Percentiles rank a stretch among this genome's conserved stretches.
Conservation (phyloP, 1,140 invertebrate genomes). For the Drosophila aff. region DNA sequence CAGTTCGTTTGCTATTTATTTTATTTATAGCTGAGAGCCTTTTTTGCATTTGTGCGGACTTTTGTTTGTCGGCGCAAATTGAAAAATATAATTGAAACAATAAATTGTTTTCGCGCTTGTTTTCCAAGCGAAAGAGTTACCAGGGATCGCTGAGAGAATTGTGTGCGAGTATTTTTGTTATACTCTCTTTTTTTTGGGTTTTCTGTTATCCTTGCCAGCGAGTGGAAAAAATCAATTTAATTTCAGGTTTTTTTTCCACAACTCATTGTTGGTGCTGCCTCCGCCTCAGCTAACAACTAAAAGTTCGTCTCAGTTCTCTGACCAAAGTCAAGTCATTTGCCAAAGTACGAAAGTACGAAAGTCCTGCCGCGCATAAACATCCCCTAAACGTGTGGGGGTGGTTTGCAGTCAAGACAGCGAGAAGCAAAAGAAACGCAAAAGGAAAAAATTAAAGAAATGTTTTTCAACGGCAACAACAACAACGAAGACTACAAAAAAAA, state of each 20-base stretch:
- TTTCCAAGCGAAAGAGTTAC: conserved; percentile 60
- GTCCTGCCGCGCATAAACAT: conserved; percentile 74
- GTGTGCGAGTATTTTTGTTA: neutral
- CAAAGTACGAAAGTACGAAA: conserved; percentile 62
- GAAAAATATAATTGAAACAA: conserved; percentile 83
- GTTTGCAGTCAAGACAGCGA: conserved; percentile 57
- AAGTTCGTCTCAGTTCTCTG: conserved; percentile 53
- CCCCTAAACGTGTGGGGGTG: conserved; percentile 73
- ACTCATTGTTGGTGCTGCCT: conserved; percentile 15
- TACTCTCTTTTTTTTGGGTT: conserved; percentile 2
- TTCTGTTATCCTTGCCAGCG: conserved; percentile 5
- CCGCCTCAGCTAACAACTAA: conserved; percentile 19
- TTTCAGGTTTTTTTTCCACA: conserved; percentile 35
- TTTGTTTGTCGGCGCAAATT: conserved; percentile 82
- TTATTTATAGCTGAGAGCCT: conserved; percentile 76
- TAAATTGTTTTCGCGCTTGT: conserved; percentile 60
- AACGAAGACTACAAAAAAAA: conserved; percentile 6
- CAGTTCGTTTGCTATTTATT: conserved; percentile 70
- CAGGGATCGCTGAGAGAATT: conserved; percentile 6
- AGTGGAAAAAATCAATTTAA: conserved; percentile 52
- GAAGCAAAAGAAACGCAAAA: conserved; percentile 45
- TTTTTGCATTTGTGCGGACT: conserved; percentile 64
- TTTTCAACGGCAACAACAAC: conserved; percentile 38
- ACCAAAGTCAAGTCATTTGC: conserved; percentile 80
- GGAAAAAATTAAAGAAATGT: conserved; percentile 67